These are phyloP conservation scores for Strongylocentrotus purpuratus DNA, from an alignment of 35 echinoderm and acorn worm genomes.

Conservation along the genomic window DNA sequence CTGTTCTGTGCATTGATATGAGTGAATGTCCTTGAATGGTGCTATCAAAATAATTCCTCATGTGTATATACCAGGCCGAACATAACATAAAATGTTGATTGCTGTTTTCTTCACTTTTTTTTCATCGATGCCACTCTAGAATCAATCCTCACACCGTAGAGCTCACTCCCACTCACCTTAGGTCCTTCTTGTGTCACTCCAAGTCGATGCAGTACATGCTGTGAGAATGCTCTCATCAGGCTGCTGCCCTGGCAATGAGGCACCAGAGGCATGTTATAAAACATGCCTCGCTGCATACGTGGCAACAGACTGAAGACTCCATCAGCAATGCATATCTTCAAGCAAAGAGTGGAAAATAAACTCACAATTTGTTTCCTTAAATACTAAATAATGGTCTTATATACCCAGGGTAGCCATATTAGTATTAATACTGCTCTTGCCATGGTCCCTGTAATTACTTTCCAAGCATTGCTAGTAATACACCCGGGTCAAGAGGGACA, in stretches of 20 bases:
- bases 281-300: conserved; percentile 81
- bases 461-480: no score
- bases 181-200: conserved; percentile 75
- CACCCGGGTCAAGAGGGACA: no score
- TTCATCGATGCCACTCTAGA: not conserved
- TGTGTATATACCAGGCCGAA: not conserved
- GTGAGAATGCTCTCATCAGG: conserved; percentile 82
- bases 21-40: no score
- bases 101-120: not conserved
- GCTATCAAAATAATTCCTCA: not conserved
- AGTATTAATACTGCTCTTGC: no score
- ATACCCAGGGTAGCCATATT: no score
- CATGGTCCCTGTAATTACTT: no score
- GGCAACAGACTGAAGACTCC: conserved; percentile 78
- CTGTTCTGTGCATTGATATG: no score
- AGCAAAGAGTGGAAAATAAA: not conserved
- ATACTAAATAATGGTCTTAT: no score
- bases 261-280: conserved; percentile 92
- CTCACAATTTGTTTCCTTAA: not conserved
- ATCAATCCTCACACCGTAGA: not conserved
- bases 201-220: conserved; percentile 86
- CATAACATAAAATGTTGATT: not conserved
- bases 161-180: conserved; percentile 39
- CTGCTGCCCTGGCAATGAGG: conserved; percentile 71
- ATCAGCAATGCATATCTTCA: conserved; percentile 83